Base-by-base conservation (phyloP, 1,140 invertebrate species). In the Streblospio benedicti region DNA sequence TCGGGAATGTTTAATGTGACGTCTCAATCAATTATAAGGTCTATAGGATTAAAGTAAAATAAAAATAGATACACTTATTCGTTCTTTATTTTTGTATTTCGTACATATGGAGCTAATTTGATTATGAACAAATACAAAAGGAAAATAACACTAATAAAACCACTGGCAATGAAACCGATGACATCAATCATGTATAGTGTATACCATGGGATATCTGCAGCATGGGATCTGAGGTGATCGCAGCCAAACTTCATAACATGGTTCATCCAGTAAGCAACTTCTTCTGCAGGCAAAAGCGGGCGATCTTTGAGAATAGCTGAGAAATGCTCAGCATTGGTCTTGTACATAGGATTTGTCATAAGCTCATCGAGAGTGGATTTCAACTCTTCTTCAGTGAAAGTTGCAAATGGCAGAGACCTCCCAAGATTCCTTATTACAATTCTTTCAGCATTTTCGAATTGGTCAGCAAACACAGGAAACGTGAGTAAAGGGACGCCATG, bases 401-500 rank as follows among this genome's bases (percentile, higher is more conserved):
- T 43, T 16, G 16, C 2, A 33, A 57, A 31, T 18, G 61, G 50
- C 54, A 64, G 52, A 16, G 25, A 14, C 45, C 28, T 23, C 6
- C 62, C 51, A 20, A 44, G 57, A 16, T 75, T 71, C 57, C 68
- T 72, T 27, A 66, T 43, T 57, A 62, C 57, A 12, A 74, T 71
- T 35, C 75, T 38, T 55, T 72, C 63, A 9, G 70, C 64, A 62
- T 75, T 75, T 20, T 72, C 69, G 23, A 64, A 68, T 50, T 72
- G 70, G 38, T 72, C 70, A n/a, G 57, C 69, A 35, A 69, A 71
- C 2, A 72, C 50, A 16, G 70, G 70, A 20, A 72, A 62, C 2
- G 61, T 62, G 9, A 72, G 27, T 45, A 71, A 61, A 2, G 70
- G 70, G 9, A 69, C 60, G 4, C 67, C 68, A 30, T 64, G 60